These are phyloP conservation scores for Toxotes chatareus DNA, from an alignment of 2,113 vertebrate genomes.

Conservation along the genomic window DNA sequence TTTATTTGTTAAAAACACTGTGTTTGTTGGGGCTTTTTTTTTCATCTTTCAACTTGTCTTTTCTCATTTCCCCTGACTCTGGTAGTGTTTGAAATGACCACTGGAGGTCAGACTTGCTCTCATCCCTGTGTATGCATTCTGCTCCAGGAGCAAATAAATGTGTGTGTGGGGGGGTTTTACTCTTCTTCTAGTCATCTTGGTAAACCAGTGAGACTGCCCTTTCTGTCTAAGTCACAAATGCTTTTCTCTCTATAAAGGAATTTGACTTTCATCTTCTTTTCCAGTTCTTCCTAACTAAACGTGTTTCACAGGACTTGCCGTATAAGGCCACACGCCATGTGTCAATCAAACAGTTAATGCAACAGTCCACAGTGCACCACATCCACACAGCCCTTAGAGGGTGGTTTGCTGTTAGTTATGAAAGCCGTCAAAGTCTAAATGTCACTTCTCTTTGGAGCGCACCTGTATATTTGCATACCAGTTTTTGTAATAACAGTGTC, in stretches of 20 bases:
- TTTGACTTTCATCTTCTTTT: slow-evolving; percentile 5
- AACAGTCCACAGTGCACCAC: not conserved
- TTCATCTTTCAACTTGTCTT: not conserved
- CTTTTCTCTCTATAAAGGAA: not conserved
- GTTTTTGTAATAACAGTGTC: not conserved
- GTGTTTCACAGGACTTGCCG: not conserved
- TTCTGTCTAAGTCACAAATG: not conserved
- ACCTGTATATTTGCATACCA: not conserved
- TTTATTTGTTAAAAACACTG: not conserved
- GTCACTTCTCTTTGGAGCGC: not conserved
- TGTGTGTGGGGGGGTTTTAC: slow-evolving; percentile 11
- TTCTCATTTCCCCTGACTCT: not conserved
- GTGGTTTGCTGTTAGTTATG: not conserved
- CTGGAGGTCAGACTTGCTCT: slow-evolving; percentile 61
- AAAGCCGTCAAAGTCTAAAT: slow-evolving; percentile 15
- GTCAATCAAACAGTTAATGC: not conserved
- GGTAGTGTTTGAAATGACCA: slow-evolving; percentile 46
- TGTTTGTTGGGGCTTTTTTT: not conserved
- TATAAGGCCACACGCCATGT: not conserved
- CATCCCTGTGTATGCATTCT: not conserved
- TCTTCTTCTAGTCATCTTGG: slow-evolving; percentile 48
- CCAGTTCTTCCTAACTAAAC: not conserved
- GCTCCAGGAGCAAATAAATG: slow-evolving; percentile 1
- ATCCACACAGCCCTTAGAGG: not conserved
- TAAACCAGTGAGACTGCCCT: slow-evolving; percentile 34